A percentile compares a stretch with the other conserved stretches of the same genome.
Evolutionary conservation across 2,888 invertebrate genomes (phyloP).

Genomic region (Nineta flava): DNA sequence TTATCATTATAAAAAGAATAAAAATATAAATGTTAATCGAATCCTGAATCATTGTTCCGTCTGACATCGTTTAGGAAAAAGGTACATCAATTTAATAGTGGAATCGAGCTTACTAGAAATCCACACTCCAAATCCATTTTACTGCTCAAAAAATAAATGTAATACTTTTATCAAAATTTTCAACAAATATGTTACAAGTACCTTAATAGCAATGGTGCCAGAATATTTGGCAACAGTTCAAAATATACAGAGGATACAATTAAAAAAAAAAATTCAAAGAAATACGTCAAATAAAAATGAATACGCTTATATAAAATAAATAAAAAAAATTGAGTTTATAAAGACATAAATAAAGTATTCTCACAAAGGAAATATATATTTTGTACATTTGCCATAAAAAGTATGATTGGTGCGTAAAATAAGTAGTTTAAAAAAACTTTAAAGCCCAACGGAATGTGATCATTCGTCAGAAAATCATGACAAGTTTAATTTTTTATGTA

Average conservation of each 20-base stretch:
- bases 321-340: not conserved
- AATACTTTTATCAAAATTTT: not conserved
- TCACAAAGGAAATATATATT: not conserved
- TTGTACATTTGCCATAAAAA: not conserved
- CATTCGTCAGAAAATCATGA: not conserved
- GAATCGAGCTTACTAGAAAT: no score
- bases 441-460: constrained; percentile 1
- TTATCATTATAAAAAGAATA: no score
- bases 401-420: not conserved
- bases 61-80: no score
- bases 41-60: no score
- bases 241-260: not conserved
- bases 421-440: not conserved
- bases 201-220: constrained; percentile 1
- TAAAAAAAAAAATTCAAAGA: not conserved
- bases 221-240: not conserved
- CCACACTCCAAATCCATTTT: not conserved
- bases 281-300: not conserved
- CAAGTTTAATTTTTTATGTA: no score
- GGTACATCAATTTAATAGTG: no score
- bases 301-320: not conserved
- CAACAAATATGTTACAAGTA: not conserved
- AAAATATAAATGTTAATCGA: no score
- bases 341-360: not conserved
- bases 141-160: not conserved